Base-by-base conservation (phyloP, 2,888 invertebrate genomes). In the Sarcophaga carnaria region DNA sequence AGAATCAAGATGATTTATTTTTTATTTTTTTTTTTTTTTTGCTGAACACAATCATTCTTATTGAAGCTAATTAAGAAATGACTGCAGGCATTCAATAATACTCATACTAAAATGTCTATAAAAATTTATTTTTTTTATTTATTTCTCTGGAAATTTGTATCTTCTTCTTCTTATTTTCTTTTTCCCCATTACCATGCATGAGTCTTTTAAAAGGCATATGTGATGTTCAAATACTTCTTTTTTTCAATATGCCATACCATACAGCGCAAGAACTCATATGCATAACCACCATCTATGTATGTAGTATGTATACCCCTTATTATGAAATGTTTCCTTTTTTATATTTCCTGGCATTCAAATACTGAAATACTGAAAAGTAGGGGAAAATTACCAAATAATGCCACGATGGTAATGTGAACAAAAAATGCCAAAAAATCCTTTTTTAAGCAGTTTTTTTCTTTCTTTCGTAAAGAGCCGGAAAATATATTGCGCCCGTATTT, bases 1-100 rank as follows among this genome's bases (percentile, higher is more conserved):
- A 66, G 45, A 64, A 59, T 63, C 6, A 27, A 80, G 66, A 2
- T 66, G 25, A 62, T 17, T 11, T 62, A 62, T 62, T 17, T 63
- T 64, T 66, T 64, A 17, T 37, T 62, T 59, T 12, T 20, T 20
- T 20, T 70, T 62, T 20, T 2, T 77, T 62, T 78, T 77, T 80
- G 70, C 45, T 25, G 60, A 60, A 72, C n/a, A 81, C 81, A 85
- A 77, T 80, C 72, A 81, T 59, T 79, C 81, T 76, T 78, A 85
- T 85, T 85, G 86, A 91, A 91, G 91, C 91, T 92, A 92, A 92
- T 92, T 92, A 92, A 91, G 92, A 92, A 91, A 92, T 92, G 90
- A 90, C 92, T 92, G 90, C 90, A 90, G 91, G 91, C 92, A 89
- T 89, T 89, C 89, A 88, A 88, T 86, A 89, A 86, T 86, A 79